phyloP scores from a whole-genome alignment of 1,140 invertebrate species.

The Rhyacophila brunnea region DNA sequence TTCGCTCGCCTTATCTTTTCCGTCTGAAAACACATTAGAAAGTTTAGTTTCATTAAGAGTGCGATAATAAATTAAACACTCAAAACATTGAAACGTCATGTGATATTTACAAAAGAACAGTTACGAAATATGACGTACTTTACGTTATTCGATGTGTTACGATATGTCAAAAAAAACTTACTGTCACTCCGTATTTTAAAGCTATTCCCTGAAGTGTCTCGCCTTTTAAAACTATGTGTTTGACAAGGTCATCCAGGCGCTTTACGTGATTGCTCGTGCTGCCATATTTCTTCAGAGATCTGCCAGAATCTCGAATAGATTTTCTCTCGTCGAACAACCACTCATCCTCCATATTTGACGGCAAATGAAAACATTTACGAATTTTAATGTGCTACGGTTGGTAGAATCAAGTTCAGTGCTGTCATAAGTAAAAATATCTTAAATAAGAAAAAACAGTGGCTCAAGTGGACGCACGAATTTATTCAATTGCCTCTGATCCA shows the following conservation, averaged over 20 bases:
- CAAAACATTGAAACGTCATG: constrained; percentile 9
- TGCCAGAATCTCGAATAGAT: constrained; percentile 78
- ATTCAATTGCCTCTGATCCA: too few species aligned
- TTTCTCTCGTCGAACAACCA: constrained; percentile 79
- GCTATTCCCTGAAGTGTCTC: constrained; percentile 93
- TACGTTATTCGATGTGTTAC: constrained; percentile 5
- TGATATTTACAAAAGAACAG: constrained; percentile 17
- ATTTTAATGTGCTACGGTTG: not conserved
- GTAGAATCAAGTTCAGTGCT: not conserved
- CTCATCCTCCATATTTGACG: constrained; percentile 60
- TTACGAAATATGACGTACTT: constrained; percentile 7
- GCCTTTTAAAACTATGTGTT: constrained; percentile 73
- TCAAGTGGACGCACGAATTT: too few species aligned
- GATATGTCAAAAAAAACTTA: constrained; percentile 55
- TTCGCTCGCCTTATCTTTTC: constrained; percentile 87
- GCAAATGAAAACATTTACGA: constrained; percentile 19
- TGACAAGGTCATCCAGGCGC: constrained; percentile 69
- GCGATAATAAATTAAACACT: not conserved
- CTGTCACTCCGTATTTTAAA: constrained; percentile 87
- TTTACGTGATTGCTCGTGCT: constrained; percentile 73
- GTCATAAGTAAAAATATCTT: too few species aligned
- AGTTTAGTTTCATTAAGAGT: not conserved
- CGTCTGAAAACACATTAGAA: constrained; percentile 59
- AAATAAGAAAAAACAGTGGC: too few species aligned
- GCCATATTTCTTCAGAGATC: constrained; percentile 85